phyloP scores from a whole-genome alignment of 2,888 invertebrate species.

The Cephus runcator region DNA sequence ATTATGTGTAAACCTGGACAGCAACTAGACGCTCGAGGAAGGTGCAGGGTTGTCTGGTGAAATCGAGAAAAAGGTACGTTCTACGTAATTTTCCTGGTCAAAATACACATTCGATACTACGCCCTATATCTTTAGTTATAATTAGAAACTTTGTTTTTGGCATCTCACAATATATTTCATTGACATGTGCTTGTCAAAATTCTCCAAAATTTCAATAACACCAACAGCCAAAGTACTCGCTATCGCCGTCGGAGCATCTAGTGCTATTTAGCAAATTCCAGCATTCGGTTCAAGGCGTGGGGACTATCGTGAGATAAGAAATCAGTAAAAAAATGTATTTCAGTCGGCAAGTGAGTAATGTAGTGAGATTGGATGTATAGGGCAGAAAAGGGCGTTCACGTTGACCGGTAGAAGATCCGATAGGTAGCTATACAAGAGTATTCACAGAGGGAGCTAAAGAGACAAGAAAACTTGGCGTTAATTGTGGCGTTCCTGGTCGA shows the following conservation, averaged over 20 bases:
- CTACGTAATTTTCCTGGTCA: not conserved
- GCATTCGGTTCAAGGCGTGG: not conserved
- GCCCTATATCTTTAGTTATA: not conserved
- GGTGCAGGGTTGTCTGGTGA: slow-evolving; percentile 46
- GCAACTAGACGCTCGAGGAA: slow-evolving; percentile 43
- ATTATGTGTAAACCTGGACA: slow-evolving; percentile 39
- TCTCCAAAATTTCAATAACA: not conserved
- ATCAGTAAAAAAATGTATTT: not conserved
- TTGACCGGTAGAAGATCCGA: not conserved
- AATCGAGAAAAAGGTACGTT: not conserved
- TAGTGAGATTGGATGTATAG: not conserved
- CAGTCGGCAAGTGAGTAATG: not conserved
- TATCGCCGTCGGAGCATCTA: not conserved
- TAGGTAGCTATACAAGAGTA: not conserved
- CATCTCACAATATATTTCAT: not conserved
- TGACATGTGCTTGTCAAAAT: not conserved
- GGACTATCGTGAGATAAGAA: not conserved
- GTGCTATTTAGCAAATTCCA: not conserved
- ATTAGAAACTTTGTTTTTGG: not conserved
- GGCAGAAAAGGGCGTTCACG: not conserved
- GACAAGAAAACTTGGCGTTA: not conserved
- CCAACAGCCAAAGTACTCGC: not conserved
- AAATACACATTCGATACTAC: too few relatives aligned
- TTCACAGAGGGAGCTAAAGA: not conserved
- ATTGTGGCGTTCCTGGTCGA: not conserved